Evolutionary conservation across 2,888 invertebrate species (phyloP), one percentile per base, ranked within the genome.

Genomic region (Meteorus colon): DNA sequence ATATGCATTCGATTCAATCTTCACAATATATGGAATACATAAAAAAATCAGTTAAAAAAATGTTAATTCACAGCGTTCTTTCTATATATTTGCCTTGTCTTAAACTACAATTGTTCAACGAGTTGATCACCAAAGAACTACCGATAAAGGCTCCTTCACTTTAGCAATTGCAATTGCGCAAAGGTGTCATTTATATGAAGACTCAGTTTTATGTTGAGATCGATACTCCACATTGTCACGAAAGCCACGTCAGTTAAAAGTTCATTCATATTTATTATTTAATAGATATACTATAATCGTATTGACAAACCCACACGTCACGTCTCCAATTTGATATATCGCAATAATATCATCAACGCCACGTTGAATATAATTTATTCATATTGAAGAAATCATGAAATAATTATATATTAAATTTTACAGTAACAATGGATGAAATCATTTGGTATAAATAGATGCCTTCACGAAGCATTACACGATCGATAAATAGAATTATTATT

Each of bases 181-280:
- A 19, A 24, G 4, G 59, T 63, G 45, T 62, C 3, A 48, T 48
- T 48, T n/a, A 48, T 4, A 48, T 48, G 16, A 41, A 41, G 41
- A n/a, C 48, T 48, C 16, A 16, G 14, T 16, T 48, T 16, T n/a
- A 19, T 37, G 4, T 16, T 31, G 5, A 66, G 75, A 79, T 80
- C 81, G 77, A 81, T 81, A 79, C 59, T 60, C 72, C 73, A 75
- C 63, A 74, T 60, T 34, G 65, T 69, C 75, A 75, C 77, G 66
- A 79, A 55, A 55, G 55, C 19, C 81, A 81, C 81, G 81, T 81
- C 81, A 81, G 79, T 76, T 77, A 76, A 74, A 73, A 81, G 76
- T 77, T 78, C 41, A 63, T 63, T 19, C 68, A 70, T 45, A 69
- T 75, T 55, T 55, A 74, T 78, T 80, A 79, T 79, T 80, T 68